Evolutionary conservation across 1,140 invertebrate species (phyloP).

Genomic region (Hestina assimilis): DNA sequence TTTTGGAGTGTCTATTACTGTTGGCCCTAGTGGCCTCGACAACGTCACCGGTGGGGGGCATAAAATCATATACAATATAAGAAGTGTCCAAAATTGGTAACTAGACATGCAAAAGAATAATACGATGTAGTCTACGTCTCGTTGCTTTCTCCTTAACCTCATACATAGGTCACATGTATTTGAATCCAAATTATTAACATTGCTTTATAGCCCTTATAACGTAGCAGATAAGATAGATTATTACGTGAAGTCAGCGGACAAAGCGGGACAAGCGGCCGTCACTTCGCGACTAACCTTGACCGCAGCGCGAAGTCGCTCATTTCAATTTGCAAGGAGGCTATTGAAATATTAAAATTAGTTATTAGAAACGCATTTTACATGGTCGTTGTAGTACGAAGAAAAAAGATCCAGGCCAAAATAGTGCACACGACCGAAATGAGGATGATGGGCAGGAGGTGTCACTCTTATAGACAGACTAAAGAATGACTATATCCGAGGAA

Average conservation of each 20-base stretch:
- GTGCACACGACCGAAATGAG: no score
- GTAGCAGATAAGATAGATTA: neutral
- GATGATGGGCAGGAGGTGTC: no score
- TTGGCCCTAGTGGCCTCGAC: no score
- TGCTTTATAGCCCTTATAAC: neutral
- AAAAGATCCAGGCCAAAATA: no score
- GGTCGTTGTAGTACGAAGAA: no score
- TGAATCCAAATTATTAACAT: neutral
- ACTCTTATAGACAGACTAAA: no score
- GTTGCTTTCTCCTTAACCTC: conserved; percentile 7
- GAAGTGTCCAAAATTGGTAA: neutral
- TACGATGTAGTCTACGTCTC: conserved; percentile 1
- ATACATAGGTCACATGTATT: conserved; percentile 4
- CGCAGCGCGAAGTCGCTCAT: neutral
- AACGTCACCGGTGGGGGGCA: no score
- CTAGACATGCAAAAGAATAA: neutral
- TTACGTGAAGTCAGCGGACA: neutral
- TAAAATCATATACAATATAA: no score
- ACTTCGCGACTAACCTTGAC: conserved; percentile 6
- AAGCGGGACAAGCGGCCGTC: neutral
- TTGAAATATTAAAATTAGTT: no score
- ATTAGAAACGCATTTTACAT: no score
- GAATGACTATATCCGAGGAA: no score
- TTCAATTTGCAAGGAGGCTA: neutral
- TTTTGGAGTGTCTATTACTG: no score